Evolutionary conservation across 35 echinoderm and acorn worm species (phyloP).

Genomic region (Heliocidaris erythrogramma): DNA sequence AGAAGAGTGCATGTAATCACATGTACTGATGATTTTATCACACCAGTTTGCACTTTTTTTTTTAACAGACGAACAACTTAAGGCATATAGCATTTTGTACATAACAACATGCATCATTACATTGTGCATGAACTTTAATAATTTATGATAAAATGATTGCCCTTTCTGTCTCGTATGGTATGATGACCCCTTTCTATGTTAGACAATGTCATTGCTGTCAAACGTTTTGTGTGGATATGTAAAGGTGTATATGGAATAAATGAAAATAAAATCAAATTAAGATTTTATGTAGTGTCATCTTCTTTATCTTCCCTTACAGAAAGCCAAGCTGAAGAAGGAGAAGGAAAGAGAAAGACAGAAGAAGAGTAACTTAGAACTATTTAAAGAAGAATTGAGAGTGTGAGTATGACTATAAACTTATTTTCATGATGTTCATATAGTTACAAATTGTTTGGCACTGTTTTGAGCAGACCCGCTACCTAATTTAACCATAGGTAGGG

Average conservation of each 20-base stretch:
- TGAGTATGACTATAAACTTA: slow-evolving; percentile 73
- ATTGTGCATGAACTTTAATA: no score
- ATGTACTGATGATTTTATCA: not conserved
- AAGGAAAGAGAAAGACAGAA: slow-evolving; percentile 66
- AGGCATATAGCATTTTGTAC: no score
- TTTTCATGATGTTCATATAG: not conserved
- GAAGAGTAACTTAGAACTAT: slow-evolving; percentile 93
- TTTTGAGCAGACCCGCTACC: not conserved
- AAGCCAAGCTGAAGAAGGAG: slow-evolving; percentile 48
- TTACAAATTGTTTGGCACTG: no score
- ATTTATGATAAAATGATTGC: no score
- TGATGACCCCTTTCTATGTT: not conserved
- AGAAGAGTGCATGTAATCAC: not conserved
- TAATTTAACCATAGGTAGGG: not conserved
- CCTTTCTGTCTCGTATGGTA: no score
- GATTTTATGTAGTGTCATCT: not conserved
- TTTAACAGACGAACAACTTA: no score
- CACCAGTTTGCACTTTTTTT: not conserved
- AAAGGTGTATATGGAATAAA: not conserved
- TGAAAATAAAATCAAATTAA: not conserved
- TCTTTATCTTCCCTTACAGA: not conserved
- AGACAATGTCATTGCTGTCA: not conserved
- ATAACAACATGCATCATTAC: no score
- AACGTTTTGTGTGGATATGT: not conserved
- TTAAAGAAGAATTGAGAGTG: slow-evolving; percentile 97